phyloP scores from a whole-genome alignment of 2,113 vertebrate genomes.

The Centrocercus urophasianus region DNA sequence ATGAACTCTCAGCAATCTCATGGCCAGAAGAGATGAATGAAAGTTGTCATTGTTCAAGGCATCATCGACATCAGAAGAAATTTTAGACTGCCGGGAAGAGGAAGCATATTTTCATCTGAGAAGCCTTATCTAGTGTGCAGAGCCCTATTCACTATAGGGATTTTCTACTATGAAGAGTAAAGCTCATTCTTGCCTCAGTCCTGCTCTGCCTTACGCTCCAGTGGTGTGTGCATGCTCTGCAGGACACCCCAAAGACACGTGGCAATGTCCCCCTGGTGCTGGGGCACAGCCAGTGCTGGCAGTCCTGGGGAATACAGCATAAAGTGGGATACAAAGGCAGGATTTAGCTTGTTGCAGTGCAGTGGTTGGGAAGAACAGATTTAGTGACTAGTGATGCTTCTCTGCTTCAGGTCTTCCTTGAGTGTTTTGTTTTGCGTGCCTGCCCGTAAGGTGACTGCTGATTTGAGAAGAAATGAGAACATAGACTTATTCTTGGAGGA shows the following conservation, averaged over 20 bases:
- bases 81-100: slow-evolving; percentile 18
- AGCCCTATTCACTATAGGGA: background rate
- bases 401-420: background rate
- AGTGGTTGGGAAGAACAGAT: background rate
- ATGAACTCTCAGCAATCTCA: slow-evolving; percentile 50
- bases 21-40: slow-evolving; percentile 59
- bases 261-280: accelerated
- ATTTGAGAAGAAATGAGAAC: accelerated
- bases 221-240: background rate
- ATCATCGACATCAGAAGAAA: slow-evolving; percentile 41
- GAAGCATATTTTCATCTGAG: slow-evolving; percentile 57
- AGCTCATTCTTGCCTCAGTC: background rate
- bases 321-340: background rate
- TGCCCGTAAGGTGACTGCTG: background rate
- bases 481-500: background rate
- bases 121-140: slow-evolving; percentile 35
- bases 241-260: background rate
- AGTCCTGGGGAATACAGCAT: background rate
- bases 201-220: background rate
- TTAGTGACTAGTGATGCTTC: background rate
- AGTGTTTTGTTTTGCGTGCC: background rate
- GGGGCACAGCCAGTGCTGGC: background rate
- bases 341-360: background rate
- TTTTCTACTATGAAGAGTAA: background rate
- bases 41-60: slow-evolving; percentile 59